Conservation (phyloP, 2,113 vertebrate genomes). For the Perca flavescens region DNA sequence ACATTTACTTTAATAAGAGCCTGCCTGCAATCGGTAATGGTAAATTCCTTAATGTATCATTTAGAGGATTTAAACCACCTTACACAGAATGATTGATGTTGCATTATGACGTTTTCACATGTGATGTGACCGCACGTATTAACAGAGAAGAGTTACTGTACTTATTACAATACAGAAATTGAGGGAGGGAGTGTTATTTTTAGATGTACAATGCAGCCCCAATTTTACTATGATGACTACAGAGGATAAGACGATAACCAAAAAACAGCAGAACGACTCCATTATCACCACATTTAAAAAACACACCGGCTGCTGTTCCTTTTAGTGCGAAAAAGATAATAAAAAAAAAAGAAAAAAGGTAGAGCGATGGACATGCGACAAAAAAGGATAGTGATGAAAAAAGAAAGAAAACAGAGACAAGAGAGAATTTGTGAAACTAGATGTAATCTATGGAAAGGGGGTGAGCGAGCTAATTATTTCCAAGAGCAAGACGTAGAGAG, state of each 20-base stretch:
- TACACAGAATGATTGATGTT: too few species aligned
- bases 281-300: constrained; percentile 9
- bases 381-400: constrained; percentile 44
- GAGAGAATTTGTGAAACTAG: constrained; percentile 60
- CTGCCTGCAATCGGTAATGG: neutral
- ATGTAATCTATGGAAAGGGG: constrained; percentile 58
- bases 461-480: constrained; percentile 67
- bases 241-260: constrained; percentile 4
- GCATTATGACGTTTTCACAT: neutral
- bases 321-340: neutral
- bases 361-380: constrained; percentile 25
- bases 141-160: neutral
- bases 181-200: constrained; percentile 15
- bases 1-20: neutral
- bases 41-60: neutral
- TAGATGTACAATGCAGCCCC: neutral
- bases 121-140: neutral
- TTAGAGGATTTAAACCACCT: neutral
- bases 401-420: constrained; percentile 54
- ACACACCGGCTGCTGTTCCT: neutral
- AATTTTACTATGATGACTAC: constrained; percentile 2
- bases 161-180: neutral
- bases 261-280: constrained; percentile 7
- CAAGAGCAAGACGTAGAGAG: constrained; percentile 22
- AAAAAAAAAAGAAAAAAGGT: neutral